Percentiles rank a stretch among this genome's conserved stretches.
Evolutionary conservation across 2,888 invertebrate species (phyloP).

Genomic region (Agrotis ipsilon): DNA sequence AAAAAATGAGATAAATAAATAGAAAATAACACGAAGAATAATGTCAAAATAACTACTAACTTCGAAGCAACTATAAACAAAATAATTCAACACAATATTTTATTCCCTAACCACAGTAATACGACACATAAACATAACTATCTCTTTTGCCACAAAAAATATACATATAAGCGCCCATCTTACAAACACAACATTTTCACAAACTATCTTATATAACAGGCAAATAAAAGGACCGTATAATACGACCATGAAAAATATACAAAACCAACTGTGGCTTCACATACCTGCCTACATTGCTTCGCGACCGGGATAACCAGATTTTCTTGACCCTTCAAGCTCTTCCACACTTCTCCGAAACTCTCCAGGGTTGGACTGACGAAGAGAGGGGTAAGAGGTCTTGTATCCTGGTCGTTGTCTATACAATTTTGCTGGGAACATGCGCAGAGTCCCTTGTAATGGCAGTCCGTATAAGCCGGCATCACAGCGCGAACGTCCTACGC

Average conservation of each 20-base stretch:
- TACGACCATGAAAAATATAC: conserved; percentile 63
- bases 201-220: conserved; percentile 41
- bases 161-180: conserved; percentile 12
- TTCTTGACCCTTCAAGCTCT: conserved; percentile 60
- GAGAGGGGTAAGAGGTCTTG: conserved; percentile 69
- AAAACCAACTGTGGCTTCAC: conserved; percentile 88
- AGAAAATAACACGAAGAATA: neutral
- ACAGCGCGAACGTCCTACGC: conserved; percentile 71
- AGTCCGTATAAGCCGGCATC: conserved; percentile 77
- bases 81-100: neutral
- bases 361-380: conserved; percentile 10
- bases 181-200: conserved; percentile 39
- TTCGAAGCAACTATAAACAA: conserved; percentile 9
- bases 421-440: conserved; percentile 81
- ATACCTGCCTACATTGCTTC: conserved; percentile 67
- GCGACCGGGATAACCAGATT: conserved; percentile 68
- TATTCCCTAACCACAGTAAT: neutral
- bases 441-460: conserved; percentile 70
- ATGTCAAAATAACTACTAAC: neutral
- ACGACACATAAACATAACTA: neutral
- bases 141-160: neutral
- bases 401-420: conserved; percentile 69
- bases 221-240: conserved; percentile 57
- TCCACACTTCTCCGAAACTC: conserved; percentile 36
- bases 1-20: neutral